These are phyloP conservation scores for Sorex araneus DNA, from an alignment of 2,113 vertebrate species.

Conservation along the genomic window DNA sequence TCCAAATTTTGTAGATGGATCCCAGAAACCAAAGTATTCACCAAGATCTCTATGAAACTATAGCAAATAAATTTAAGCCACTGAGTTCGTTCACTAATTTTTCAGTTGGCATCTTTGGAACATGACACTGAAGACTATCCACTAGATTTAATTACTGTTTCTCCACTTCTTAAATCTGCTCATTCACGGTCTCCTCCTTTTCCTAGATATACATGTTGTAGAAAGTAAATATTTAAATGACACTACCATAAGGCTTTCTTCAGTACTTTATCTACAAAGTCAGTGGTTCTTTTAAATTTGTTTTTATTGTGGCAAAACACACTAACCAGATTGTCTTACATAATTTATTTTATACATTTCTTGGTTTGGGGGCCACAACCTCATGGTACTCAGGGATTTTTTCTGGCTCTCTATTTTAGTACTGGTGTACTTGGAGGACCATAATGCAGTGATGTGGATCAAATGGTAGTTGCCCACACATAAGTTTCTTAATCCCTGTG, in stretches of 20 bases:
- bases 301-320: slow-evolving; percentile 6
- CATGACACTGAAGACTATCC: neutral
- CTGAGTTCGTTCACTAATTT: neutral
- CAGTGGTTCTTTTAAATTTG: neutral
- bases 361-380: too few species aligned
- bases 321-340: neutral
- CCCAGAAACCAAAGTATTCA: neutral
- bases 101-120: neutral
- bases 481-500: too few species aligned
- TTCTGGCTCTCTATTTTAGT: too few species aligned
- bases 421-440: too few species aligned
- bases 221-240: neutral
- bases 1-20: neutral
- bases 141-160: neutral
- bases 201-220: neutral
- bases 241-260: neutral
- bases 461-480: too few species aligned
- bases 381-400: too few species aligned
- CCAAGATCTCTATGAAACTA: neutral
- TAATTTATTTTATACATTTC: too few species aligned
- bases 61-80: slow-evolving; percentile 28
- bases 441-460: too few species aligned
- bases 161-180: neutral
- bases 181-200: neutral
- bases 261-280: neutral